phyloP scores from a whole-genome alignment of 2,888 invertebrate species.

The Drosophila putrida region DNA sequence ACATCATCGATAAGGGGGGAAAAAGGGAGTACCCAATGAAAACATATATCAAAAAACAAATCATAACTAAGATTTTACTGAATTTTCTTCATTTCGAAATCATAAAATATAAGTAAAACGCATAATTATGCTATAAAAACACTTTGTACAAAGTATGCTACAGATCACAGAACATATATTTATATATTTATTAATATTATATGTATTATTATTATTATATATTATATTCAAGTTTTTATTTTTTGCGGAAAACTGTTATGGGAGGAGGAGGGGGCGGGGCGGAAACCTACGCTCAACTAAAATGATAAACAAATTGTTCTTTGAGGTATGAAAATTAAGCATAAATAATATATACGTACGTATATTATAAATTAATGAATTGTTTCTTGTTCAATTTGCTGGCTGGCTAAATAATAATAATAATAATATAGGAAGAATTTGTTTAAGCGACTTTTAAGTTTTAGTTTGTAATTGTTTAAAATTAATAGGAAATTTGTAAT shows the following conservation, averaged over 20 bases:
- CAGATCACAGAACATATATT: slow-evolving; percentile 85
- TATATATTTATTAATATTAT: slow-evolving; percentile 64
- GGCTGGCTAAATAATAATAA: slow-evolving; percentile 48
- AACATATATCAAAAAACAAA: slow-evolving; percentile 15
- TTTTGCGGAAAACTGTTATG: slow-evolving; percentile 41
- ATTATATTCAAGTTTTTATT: slow-evolving; percentile 57
- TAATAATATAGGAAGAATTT: slow-evolving; percentile 71
- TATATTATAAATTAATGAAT: slow-evolving; percentile 74
- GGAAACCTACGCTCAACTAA: slow-evolving; percentile 37
- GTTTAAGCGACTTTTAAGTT: slow-evolving; percentile 41
- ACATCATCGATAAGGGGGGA: slow-evolving; percentile 19
- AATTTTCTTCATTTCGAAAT: slow-evolving; percentile 37
- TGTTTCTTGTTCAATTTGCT: slow-evolving; percentile 38
- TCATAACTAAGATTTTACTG: slow-evolving; percentile 18
- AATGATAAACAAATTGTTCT: slow-evolving; percentile 49
- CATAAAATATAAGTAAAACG: slow-evolving; percentile 66
- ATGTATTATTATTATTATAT: slow-evolving; percentile 60
- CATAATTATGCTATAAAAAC: slow-evolving; percentile 82
- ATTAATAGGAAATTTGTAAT: slow-evolving; percentile 75
- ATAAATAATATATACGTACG: slow-evolving; percentile 26
- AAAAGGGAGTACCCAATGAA: slow-evolving; percentile 10
- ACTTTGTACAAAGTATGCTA: slow-evolving; percentile 86
- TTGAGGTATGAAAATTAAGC: slow-evolving; percentile 63
- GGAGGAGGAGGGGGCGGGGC: neutral
- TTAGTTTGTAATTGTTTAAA: slow-evolving; percentile 49